Conservation (phyloP, 2,888 invertebrate species). For the Quadriops clusia region DNA sequence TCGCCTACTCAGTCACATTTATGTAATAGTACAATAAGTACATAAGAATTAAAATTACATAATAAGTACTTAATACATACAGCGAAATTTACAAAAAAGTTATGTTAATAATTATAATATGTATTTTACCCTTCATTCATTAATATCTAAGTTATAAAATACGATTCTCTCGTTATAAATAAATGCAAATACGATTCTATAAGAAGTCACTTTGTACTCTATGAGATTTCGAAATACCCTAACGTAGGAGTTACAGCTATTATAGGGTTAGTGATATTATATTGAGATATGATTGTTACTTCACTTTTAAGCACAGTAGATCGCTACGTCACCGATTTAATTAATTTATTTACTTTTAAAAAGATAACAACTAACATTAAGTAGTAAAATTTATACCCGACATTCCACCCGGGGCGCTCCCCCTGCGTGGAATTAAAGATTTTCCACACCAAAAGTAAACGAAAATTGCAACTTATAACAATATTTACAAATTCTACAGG, state of each 20-base stretch:
- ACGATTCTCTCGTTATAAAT: too few species aligned
- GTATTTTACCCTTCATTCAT: too few species aligned
- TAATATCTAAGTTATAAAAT: too few species aligned
- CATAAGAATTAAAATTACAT: too few species aligned
- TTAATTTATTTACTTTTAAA: constrained; percentile 16
- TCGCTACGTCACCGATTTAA: constrained; percentile 25
- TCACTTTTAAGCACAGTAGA: constrained; percentile 27
- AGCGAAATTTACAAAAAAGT: too few species aligned
- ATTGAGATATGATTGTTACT: constrained; percentile 33
- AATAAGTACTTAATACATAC: too few species aligned
- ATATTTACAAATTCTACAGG: constrained; percentile 21
- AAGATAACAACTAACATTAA: constrained; percentile 22
- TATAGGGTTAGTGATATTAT: constrained; percentile 26
- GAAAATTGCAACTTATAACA: constrained; percentile 22
- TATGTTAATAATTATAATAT: too few species aligned
- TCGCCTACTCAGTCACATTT: too few species aligned
- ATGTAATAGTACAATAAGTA: too few species aligned
- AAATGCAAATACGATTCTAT: too few species aligned
- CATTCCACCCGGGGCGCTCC: constrained; percentile 10
- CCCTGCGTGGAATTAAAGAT: not conserved
- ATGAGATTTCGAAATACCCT: constrained; percentile 13
- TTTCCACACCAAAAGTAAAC: constrained; percentile 28
- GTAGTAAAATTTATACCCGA: constrained; percentile 25
- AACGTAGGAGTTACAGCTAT: constrained; percentile 19
- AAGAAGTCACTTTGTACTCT: constrained; percentile 33